Percentiles rank a stretch among this genome's conserved stretches.
These are phyloP conservation scores for Pseudomyrmex dendroicus DNA, from an alignment of 1,140 invertebrate genomes.

Conservation along the genomic window DNA sequence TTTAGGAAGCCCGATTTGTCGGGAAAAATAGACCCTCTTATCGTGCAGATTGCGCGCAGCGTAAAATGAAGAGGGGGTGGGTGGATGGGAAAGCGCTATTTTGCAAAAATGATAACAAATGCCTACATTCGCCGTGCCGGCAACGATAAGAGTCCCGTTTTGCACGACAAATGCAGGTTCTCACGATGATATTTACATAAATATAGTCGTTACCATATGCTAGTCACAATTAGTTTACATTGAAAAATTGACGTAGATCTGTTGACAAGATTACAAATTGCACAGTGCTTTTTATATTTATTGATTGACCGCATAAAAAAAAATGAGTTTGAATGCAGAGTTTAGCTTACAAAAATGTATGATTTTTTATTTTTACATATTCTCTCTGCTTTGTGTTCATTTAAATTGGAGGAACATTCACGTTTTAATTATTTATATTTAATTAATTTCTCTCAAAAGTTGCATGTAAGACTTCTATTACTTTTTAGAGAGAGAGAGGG, in stretches of 20 bases:
- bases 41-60: conserved; percentile 43
- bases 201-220: conserved; percentile 8
- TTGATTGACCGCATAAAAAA: not conserved
- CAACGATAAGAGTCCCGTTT: conserved; percentile 40
- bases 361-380: not conserved
- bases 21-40: conserved; percentile 44
- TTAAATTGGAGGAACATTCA: not conserved
- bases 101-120: conserved; percentile 56
- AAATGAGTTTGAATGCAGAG: no score
- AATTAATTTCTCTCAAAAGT: not conserved
- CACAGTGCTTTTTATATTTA: not conserved
- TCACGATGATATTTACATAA: conserved; percentile 51
- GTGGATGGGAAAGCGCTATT: conserved; percentile 24
- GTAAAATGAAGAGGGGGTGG: conserved; percentile 44
- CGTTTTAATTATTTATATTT: conserved; percentile 11
- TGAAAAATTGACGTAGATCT: not conserved
- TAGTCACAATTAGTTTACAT: conserved; percentile 20
- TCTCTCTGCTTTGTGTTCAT: not conserved
- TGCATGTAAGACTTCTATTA: not conserved
- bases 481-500: not conserved
- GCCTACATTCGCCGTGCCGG: conserved; percentile 32
- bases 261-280: conserved; percentile 8
- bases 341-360: not conserved
- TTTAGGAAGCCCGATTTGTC: conserved; percentile 41
- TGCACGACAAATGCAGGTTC: conserved; percentile 38